Evolutionary conservation across 2,888 invertebrate species (phyloP).

Genomic region (Drosophila robusta): DNA sequence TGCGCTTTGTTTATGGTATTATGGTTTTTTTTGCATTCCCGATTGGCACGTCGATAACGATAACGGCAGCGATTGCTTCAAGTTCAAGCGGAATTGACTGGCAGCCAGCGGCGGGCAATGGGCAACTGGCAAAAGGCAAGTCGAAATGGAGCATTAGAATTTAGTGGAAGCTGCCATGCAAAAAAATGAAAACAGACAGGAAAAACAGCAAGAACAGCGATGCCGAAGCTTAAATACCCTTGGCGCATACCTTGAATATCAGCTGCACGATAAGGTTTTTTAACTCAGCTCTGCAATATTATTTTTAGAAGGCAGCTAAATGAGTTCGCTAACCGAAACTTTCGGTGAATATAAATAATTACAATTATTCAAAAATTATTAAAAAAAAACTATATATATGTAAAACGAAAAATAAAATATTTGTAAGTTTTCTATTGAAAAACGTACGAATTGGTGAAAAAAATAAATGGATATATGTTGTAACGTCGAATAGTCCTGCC

Average conservation of each 20-base stretch:
- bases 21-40: neutral
- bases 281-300: too few relatives aligned
- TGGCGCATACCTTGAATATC: neutral
- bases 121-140: slow-evolving; percentile 18
- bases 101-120: slow-evolving; percentile 43
- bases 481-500: too few relatives aligned
- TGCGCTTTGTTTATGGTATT: neutral
- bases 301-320: too few relatives aligned
- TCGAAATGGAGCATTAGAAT: slow-evolving; percentile 26
- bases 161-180: slow-evolving; percentile 2
- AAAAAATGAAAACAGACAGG: neutral
- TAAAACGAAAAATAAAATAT: too few relatives aligned
- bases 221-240: neutral
- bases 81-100: slow-evolving; percentile 40
- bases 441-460: too few relatives aligned
- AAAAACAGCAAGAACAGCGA: neutral
- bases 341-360: neutral
- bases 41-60: slow-evolving; percentile 13
- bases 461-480: too few relatives aligned
- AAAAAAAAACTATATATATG: too few relatives aligned
- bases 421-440: too few relatives aligned
- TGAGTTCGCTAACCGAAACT: neutral
- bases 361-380: too few relatives aligned
- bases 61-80: slow-evolving; percentile 1
- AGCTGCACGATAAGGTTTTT: too few relatives aligned